Evolutionary conservation across 2,113 vertebrate species (phyloP).

Genomic region (Calypte anna): DNA sequence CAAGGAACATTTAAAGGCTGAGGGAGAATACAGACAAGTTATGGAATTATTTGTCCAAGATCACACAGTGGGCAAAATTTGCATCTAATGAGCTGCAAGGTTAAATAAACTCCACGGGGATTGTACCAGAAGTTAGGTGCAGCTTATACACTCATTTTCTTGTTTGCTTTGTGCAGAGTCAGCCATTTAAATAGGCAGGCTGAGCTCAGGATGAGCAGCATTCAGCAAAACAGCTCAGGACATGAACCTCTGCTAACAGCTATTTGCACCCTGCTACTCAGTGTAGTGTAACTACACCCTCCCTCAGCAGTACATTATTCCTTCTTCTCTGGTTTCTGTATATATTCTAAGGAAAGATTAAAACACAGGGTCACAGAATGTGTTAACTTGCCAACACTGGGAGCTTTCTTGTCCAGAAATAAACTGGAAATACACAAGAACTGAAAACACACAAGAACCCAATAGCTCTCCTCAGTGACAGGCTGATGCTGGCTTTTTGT

Average conservation of each 20-base stretch:
- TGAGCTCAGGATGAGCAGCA: neutral
- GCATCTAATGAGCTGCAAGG: neutral
- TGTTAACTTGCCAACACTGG: neutral
- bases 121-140: constrained; percentile 9
- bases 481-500: neutral
- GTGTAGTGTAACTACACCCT: neutral
- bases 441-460: neutral
- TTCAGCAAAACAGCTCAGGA: constrained; percentile 26
- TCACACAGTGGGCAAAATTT: neutral
- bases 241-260: neutral
- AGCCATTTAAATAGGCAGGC: neutral
- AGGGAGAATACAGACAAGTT: neutral
- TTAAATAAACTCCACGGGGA: neutral
- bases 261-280: neutral
- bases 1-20: neutral
- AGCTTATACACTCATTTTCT: neutral
- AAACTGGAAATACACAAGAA: neutral
- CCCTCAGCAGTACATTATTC: neutral
- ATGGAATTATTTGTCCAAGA: rapidly evolving
- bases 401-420: neutral
- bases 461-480: neutral
- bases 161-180: constrained; percentile 24
- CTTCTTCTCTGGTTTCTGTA: neutral
- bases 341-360: neutral
- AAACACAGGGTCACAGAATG: neutral